phyloP scores from a whole-genome alignment of 2,797 vertebrate species.

The Lepus oiostolus region DNA sequence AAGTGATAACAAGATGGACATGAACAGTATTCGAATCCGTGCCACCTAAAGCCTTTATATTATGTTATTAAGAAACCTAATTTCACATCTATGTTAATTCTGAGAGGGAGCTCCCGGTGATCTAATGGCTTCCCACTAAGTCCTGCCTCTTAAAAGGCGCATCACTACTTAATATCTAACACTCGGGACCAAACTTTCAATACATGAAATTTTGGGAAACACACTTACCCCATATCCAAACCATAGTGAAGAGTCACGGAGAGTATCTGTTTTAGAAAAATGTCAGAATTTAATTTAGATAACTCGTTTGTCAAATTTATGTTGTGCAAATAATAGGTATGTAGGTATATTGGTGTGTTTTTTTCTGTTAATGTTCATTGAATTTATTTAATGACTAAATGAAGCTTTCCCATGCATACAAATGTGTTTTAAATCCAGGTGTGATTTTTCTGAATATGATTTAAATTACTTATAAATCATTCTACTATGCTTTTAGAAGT shows the following conservation, averaged over 20 bases:
- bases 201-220: too few relatives aligned
- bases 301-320: background rate
- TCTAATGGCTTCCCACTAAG: too few relatives aligned
- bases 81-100: background rate
- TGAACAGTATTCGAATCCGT: background rate
- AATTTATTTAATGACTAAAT: background rate
- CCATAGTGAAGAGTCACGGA: background rate
- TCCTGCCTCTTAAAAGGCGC: too few relatives aligned
- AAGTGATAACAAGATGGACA: background rate
- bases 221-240: too few relatives aligned
- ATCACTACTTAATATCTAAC: too few relatives aligned
- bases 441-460: background rate
- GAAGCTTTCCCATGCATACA: background rate
- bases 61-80: background rate
- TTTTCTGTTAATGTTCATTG: background rate
- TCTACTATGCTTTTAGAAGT: background rate
- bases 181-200: too few relatives aligned
- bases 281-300: background rate
- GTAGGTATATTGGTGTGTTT: background rate
- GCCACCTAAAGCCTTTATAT: background rate
- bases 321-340: background rate
- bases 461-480: constrained; percentile 7
- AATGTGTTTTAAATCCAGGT: background rate
- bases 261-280: background rate
- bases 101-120: too few relatives aligned